These are phyloP conservation scores for Nephrotoma appendiculata DNA, from an alignment of 2,888 invertebrate species.

Conservation along the genomic window DNA sequence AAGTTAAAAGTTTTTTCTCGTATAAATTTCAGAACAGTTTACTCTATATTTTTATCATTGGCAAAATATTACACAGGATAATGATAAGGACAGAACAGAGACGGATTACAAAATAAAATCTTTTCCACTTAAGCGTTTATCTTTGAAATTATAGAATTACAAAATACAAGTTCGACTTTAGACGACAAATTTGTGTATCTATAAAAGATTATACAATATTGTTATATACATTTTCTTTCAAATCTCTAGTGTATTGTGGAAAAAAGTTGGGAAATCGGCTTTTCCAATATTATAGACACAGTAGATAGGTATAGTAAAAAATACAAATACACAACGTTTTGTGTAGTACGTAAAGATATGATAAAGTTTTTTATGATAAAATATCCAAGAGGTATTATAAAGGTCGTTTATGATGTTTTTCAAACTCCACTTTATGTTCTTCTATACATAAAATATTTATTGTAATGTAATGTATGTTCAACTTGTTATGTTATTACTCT, in stretches of 20 bases:
- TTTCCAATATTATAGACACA: not conserved
- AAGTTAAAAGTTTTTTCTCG: not conserved
- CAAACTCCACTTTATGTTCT: not conserved
- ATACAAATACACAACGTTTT: not conserved
- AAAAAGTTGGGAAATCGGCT: not conserved
- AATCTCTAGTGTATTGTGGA: not conserved
- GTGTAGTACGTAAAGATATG: not conserved
- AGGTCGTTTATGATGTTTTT: not conserved
- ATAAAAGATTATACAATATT: not conserved
- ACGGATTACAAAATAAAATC: not conserved
- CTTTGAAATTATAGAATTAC: not conserved
- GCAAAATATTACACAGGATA: not conserved
- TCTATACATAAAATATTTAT: not conserved
- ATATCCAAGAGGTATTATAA: not conserved
- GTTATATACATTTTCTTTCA: not conserved
- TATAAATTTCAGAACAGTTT: not conserved
- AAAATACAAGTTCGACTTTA: not conserved
- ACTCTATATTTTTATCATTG: not conserved
- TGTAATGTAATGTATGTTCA: not conserved
- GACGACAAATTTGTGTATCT: not conserved
- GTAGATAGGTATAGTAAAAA: not conserved
- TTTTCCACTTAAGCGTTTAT: not conserved
- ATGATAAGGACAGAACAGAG: not conserved
- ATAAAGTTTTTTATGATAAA: not conserved
- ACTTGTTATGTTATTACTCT: not conserved